Conservation (phyloP, 2,888 invertebrate species). For the Crematogaster levior region DNA sequence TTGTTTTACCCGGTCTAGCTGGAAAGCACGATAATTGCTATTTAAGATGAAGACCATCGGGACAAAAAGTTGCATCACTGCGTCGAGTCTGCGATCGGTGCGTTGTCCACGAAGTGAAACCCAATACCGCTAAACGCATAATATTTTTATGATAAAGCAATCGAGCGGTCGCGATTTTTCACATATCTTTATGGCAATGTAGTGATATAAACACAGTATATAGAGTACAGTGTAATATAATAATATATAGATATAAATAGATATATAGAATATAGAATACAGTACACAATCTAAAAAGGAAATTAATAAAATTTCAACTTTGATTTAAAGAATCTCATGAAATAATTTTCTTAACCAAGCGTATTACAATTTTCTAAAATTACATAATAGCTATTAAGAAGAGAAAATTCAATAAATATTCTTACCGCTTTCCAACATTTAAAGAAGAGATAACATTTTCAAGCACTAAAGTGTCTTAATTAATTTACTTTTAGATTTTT, state of each 20-base stretch:
- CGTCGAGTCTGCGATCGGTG: conserved; percentile 15
- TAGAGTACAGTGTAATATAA: not conserved
- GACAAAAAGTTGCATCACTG: conserved; percentile 57
- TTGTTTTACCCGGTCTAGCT: conserved; percentile 71
- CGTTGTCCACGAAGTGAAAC: conserved; percentile 14
- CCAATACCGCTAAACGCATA: not conserved
- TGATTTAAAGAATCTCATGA: not conserved
- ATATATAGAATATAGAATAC: not conserved
- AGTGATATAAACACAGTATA: not conserved
- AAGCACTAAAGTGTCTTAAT: not conserved
- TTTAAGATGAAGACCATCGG: conserved; percentile 64
- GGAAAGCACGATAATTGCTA: conserved; percentile 73
- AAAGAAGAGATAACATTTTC: not conserved
- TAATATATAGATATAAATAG: too few relatives aligned
- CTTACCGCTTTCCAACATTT: not conserved
- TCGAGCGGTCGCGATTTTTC: not conserved
- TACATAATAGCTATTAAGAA: not conserved
- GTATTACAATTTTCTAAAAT: not conserved
- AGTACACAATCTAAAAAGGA: not conserved
- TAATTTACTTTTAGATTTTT: not conserved
- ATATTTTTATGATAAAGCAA: not conserved
- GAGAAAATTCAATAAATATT: not conserved
- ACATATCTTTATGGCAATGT: not conserved
- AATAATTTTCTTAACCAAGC: not conserved
- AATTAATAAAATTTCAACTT: not conserved